Evolutionary conservation across 2,888 invertebrate genomes (phyloP).

Genomic region (Coelopa pilipes): DNA sequence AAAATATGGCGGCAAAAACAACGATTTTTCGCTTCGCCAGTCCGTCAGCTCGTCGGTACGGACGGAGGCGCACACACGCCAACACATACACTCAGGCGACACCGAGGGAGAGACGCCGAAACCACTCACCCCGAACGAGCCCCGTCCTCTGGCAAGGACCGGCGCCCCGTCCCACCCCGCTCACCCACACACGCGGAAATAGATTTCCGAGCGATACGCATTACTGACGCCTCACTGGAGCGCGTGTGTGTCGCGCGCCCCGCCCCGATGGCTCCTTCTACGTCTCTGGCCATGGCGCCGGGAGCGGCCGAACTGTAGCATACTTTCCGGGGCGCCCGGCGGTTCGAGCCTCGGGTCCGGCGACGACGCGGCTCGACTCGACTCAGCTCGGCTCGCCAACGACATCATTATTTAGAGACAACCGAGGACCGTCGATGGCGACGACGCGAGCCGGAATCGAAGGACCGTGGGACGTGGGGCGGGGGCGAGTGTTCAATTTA

Average conservation of each 20-base stretch:
- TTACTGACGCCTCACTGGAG: background rate
- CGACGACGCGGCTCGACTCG: background rate
- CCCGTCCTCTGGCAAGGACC: background rate
- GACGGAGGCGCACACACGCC: too few species aligned
- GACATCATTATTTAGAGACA: constrained; percentile 14
- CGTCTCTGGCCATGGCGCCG: background rate
- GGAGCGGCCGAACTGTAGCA: background rate
- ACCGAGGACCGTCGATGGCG: too few species aligned
- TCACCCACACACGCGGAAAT: constrained; percentile 5
- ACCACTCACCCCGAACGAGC: constrained; percentile 6
- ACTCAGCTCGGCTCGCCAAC: background rate
- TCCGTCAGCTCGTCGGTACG: background rate
- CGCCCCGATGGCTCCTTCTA: background rate
- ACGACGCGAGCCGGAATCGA: too few species aligned
- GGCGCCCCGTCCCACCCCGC: background rate
- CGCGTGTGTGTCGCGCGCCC: background rate
- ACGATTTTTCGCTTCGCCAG: constrained; percentile 10
- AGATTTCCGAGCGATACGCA: constrained; percentile 3
- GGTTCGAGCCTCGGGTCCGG: background rate
- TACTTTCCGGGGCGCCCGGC: background rate
- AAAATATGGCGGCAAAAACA: constrained; percentile 17
- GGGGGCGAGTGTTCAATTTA: too few species aligned
- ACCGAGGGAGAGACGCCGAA: background rate
- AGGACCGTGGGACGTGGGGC: too few species aligned
- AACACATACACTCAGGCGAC: too few species aligned